These are phyloP conservation scores for Oreamnos americanus DNA, from an alignment of 2,113 vertebrate genomes.

Conservation along the genomic window DNA sequence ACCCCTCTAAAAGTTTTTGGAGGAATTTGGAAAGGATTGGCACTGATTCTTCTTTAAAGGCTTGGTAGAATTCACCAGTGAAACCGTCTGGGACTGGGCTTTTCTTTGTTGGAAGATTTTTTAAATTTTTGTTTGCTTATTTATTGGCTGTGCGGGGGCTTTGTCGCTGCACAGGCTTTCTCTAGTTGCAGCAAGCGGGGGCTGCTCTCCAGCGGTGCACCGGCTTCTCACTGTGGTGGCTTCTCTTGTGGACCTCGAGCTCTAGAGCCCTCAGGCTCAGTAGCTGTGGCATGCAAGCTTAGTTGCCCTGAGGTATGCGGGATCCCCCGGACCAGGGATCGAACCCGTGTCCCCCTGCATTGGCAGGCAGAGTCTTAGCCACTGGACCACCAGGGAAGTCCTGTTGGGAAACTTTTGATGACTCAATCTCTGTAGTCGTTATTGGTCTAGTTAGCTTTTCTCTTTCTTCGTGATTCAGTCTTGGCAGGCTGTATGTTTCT, in stretches of 20 bases:
- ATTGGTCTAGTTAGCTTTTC: too few relatives aligned
- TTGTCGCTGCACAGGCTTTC: neutral
- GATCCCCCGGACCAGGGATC: neutral
- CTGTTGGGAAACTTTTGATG: too few relatives aligned
- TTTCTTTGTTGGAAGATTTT: neutral
- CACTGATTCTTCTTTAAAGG: neutral
- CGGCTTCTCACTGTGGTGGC: neutral
- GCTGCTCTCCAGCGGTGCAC: neutral
- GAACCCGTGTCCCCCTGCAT: neutral
- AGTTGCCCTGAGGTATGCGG: neutral
- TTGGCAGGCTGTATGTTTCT: neutral
- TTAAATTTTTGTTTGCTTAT: rapidly evolving
- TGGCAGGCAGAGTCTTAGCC: neutral
- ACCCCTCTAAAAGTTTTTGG: neutral
- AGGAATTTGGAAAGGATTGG: neutral
- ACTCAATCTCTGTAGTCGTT: neutral
- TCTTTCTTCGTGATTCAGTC: neutral
- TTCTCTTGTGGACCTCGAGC: neutral
- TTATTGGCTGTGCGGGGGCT: neutral
- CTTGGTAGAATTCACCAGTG: neutral
- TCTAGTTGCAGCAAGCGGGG: neutral
- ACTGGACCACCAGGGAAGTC: neutral
- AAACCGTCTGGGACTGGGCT: neutral
- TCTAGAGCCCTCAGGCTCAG: neutral
- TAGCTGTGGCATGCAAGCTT: neutral